Base-by-base conservation (phyloP, 64 coral and sea anemone genomes). In the Stylophora pistillata region DNA sequence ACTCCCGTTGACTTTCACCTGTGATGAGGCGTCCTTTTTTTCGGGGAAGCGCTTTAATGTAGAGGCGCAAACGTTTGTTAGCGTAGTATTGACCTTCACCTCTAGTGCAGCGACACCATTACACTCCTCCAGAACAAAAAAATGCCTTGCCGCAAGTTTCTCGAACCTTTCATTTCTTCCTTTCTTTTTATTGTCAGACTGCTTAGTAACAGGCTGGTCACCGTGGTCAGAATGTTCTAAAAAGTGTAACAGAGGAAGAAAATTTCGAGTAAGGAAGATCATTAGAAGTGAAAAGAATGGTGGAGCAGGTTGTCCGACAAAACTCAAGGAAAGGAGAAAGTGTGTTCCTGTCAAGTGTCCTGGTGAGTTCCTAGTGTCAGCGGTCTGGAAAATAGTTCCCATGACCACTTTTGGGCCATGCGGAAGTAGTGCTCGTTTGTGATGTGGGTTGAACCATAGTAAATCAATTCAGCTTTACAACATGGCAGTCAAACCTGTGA, bases 201-300 rank as follows among this genome's bases (percentile, higher is more conserved):
- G 90, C 66, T 28, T 77, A 25, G 27, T 86, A 55, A 63, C 90
- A 21, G 72, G 57, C 0, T 92, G 90, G 90, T 92, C 90, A n/a
- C 73, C 60, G 0, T 92, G 90, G 90, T 68, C 90, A 10, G 15
- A 66, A 27, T 92, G 90, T 76, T 68, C 74, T 60, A 77, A 76
- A 78, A 52, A 77, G 33, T 92, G 90, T 47, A 65, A 84, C 37
- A 47, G 74, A 86, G 90, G 90, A 37, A 92, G 30, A 76, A 86
- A 78, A 73, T 77, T 66, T 34, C 71, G 90, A 76, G 54, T 85
- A 86, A 92, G 90, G 69, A 74, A 86, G 27, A 76, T 92, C 6
- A 30, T 86, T 47, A 85, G 72, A 58, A 86, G 85, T 26, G 61
- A 62, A 66, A 77, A 58, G 73, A 41, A 72, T 57, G 83, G 58